Evolutionary conservation across 2,888 invertebrate species (phyloP), one percentile per base, ranked within the genome.

Genomic region (Sericinus montela): DNA sequence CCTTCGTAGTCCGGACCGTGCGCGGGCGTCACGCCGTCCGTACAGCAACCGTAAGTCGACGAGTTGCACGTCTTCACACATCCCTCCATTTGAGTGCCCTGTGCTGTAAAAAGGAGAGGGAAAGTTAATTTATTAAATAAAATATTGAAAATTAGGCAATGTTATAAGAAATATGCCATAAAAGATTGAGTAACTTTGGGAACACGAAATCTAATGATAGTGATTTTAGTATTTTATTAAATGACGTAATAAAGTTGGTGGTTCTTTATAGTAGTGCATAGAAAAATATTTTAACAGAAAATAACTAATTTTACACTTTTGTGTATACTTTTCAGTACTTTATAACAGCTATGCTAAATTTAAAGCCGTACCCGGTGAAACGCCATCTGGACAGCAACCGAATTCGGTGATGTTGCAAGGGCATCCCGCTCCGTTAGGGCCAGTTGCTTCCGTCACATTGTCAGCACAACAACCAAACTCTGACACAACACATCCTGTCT

Each of bases 1-100:
- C 97, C 98, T 75, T 96, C 95, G 36, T 90, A 83, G 59, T 92
- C 92, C 0, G 92, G 92, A 1, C 98, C 98, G 65, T 96, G 95
- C 1, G 98, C 96, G 0, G 96, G 92, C 0, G 96, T 96, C 60
- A 91, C 80, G 1, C 92, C 92, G 70, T 98, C 98, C 1, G 92
- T 91, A 67, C 98, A 98, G 72, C 98, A 98, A 3, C 98, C 98
- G 72, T 92, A 94, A 0, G 91, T 89, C 23, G 93, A 91, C 1
- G 90, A 87, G 19, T 91, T 89, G 72, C 96, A 96, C 0, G 91
- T 82, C 55, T 91, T 86, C 38, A 90, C 89, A 69, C 98, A 98
- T 3, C 97, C 97, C 69, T 93, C 91, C 57, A 90, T 86, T 47
- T 93, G 87, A 5, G 91, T 90, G 9, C 97, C 96, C 57, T 83